Evolutionary conservation across 1,140 invertebrate genomes (phyloP).

Genomic region (Phocides pigmalion): DNA sequence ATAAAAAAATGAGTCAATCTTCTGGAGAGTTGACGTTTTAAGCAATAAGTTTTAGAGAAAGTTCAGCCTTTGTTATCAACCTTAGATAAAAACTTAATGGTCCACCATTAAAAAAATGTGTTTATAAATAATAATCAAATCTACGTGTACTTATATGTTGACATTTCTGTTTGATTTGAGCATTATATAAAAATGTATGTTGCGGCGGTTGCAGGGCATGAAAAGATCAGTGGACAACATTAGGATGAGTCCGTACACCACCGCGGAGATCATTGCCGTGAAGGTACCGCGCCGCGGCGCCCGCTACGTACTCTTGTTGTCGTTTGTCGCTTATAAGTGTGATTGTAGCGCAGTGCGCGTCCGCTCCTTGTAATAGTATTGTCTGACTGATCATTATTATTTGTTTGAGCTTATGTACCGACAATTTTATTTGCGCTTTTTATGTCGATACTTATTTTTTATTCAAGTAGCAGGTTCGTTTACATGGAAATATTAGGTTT

Average conservation of each 20-base stretch:
- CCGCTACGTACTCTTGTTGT: slow-evolving; percentile 23
- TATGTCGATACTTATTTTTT: slow-evolving; percentile 4
- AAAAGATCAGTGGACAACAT: slow-evolving; percentile 92
- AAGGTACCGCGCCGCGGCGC: slow-evolving; percentile 87
- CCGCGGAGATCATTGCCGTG: slow-evolving; percentile 97
- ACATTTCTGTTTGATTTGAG: background rate
- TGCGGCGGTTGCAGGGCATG: slow-evolving; percentile 87
- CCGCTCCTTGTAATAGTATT: background rate
- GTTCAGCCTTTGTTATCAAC: too few species aligned
- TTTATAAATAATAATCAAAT: background rate
- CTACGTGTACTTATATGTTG: background rate
- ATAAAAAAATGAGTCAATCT: too few species aligned
- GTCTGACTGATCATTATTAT: background rate
- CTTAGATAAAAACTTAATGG: too few species aligned
- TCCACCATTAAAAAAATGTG: too few species aligned
- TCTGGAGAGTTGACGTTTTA: too few species aligned
- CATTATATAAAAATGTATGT: slow-evolving; percentile 5
- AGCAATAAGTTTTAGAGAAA: too few species aligned
- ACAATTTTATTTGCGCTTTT: slow-evolving; percentile 29
- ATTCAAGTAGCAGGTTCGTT: background rate
- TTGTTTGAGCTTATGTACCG: slow-evolving; percentile 21
- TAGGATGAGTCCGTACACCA: slow-evolving; percentile 86
- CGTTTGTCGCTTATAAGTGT: background rate
- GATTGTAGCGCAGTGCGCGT: background rate
- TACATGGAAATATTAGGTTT: background rate